Conservation (phyloP, 2,797 vertebrate species). For the Trachurus trachurus region DNA sequence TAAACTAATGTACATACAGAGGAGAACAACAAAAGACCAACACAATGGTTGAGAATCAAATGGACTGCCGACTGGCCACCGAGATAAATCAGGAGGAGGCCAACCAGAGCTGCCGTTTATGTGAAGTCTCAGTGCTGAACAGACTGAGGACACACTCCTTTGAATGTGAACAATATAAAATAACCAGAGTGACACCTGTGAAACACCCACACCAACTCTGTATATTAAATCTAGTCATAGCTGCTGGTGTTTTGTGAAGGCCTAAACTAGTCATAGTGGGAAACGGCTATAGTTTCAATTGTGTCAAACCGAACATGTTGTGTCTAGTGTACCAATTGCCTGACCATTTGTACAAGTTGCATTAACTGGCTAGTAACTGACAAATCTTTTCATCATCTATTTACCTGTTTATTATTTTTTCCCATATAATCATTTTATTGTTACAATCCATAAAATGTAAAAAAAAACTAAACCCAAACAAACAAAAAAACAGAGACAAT, state of each 20-base stretch:
- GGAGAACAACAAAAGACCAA: constrained; percentile 9
- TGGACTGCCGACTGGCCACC: background rate
- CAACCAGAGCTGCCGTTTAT: background rate
- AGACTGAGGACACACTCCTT: constrained; percentile 2
- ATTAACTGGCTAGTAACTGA: too few relatives aligned
- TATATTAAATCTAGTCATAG: background rate
- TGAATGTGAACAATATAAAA: constrained; percentile 10
- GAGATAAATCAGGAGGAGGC: constrained; percentile 28
- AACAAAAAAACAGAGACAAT: too few relatives aligned
- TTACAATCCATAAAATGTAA: too few relatives aligned
- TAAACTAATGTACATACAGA: background rate
- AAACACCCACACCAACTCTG: background rate
- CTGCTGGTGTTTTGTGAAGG: background rate
- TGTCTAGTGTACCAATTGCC: too few relatives aligned
- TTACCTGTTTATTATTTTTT: background rate
- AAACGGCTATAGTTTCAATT: background rate
- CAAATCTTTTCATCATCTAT: too few relatives aligned
- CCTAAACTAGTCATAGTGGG: too few relatives aligned
- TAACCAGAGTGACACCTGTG: constrained; percentile 15
- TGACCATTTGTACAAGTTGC: too few relatives aligned
- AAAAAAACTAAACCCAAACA: too few relatives aligned
- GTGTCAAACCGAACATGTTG: background rate
- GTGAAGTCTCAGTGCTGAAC: constrained; percentile 10
- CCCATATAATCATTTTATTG: too few relatives aligned
- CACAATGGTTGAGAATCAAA: constrained; percentile 1